phyloP scores from a whole-genome alignment of 2,113 vertebrate genomes.

The Apaloderma vittatum region DNA sequence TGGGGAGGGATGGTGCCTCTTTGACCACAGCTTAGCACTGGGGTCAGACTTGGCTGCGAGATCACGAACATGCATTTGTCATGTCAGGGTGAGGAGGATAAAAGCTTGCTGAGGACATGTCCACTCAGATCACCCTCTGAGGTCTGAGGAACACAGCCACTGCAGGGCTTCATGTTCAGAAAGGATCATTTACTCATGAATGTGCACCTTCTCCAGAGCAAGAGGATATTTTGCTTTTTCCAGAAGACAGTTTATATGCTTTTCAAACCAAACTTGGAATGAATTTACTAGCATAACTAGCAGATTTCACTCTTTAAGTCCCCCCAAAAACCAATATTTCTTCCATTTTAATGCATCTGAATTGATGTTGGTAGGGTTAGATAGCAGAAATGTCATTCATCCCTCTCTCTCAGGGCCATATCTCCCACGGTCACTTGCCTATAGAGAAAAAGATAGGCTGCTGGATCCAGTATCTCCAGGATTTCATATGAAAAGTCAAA shows the following conservation, averaged over 20 bases:
- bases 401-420: background rate
- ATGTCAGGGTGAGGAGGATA: background rate
- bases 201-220: background rate
- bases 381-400: fast-evolving
- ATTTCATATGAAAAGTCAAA: background rate
- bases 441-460: background rate
- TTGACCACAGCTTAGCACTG: background rate
- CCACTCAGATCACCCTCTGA: background rate
- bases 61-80: background rate
- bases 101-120: background rate
- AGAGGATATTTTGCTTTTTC: background rate
- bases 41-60: background rate
- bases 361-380: background rate
- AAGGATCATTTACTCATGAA: background rate
- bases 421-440: background rate
- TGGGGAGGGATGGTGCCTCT: background rate
- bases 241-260: background rate
- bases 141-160: background rate
- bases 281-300: background rate
- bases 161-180: background rate
- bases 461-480: background rate
- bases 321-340: background rate
- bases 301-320: background rate
- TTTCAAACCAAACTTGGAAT: background rate
- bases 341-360: background rate